Conservation (phyloP, 2,797 vertebrate genomes). For the Rhabdomys pumilio region DNA sequence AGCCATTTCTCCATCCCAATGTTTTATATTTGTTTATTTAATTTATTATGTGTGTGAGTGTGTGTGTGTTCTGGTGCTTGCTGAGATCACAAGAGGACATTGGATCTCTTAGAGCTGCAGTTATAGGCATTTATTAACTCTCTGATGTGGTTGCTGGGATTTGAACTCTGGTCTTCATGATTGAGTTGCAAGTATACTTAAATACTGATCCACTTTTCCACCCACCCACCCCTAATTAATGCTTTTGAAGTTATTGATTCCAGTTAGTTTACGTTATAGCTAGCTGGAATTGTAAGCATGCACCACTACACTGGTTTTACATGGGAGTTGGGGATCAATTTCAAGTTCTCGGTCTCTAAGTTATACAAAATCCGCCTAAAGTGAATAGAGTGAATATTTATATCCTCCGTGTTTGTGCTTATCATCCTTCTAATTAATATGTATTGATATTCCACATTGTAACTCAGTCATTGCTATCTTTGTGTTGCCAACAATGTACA, state of each 20-base stretch:
- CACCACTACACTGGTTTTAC: too few species aligned
- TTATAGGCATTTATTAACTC: background rate
- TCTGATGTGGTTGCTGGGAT: background rate
- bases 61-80: background rate
- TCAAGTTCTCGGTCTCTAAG: background rate
- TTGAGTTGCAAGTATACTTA: background rate
- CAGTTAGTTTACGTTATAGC: background rate
- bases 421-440: background rate
- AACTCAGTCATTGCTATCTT: background rate
- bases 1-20: background rate
- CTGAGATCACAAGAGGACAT: background rate
- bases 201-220: background rate
- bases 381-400: background rate
- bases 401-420: background rate
- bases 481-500: fast-evolving
- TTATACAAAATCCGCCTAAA: background rate
- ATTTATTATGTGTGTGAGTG: background rate
- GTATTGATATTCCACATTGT: background rate
- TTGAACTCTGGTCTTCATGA: background rate
- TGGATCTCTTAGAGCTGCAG: background rate
- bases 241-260: background rate
- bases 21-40: background rate
- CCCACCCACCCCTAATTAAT: background rate
- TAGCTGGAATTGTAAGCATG: background rate
- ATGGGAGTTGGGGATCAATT: too few species aligned